A percentile compares a stretch with the other conserved stretches of the same genome.
These are phyloP conservation scores for Elymnias hypermnestra DNA, from an alignment of 1,140 invertebrate species.

Conservation along the genomic window DNA sequence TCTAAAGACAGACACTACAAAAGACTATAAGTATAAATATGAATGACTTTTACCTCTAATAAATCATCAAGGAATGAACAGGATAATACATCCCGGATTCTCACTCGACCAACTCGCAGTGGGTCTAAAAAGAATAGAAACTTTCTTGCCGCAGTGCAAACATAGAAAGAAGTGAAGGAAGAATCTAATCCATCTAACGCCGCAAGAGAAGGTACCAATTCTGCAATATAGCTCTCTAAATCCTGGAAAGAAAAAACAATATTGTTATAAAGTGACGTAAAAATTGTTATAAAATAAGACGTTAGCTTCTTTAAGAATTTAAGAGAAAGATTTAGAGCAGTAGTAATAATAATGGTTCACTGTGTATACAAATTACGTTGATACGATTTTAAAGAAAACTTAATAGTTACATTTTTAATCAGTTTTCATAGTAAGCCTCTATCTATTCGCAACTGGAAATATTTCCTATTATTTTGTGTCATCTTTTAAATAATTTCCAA, in stretches of 20 bases:
- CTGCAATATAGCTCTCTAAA: conserved; percentile 95
- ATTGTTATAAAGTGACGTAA: background rate
- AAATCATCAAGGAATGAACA: conserved; percentile 95
- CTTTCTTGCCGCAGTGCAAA: conserved; percentile 95
- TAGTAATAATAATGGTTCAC: too few species aligned
- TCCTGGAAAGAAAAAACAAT: conserved; percentile 79
- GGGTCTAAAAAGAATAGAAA: conserved; percentile 98
- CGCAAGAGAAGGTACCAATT: conserved; percentile 93
- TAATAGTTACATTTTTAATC: too few species aligned
- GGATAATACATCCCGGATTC: conserved; percentile 93
- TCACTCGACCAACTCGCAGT: conserved; percentile 88
- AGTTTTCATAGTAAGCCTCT: too few species aligned
- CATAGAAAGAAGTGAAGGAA: conserved; percentile 97
- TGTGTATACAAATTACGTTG: too few species aligned
- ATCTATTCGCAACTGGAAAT: too few species aligned
- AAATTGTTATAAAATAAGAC: too few species aligned
- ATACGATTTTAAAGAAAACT: too few species aligned
- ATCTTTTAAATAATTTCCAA: too few species aligned
- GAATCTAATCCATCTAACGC: conserved; percentile 93
- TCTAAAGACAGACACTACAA: background rate
- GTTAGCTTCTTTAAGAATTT: too few species aligned
- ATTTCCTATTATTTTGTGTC: too few species aligned
- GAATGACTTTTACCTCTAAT: conserved; percentile 85
- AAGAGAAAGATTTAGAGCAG: too few species aligned
- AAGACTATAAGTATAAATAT: background rate